These are phyloP conservation scores for Drosophila basisetae DNA, from an alignment of 2,888 invertebrate species.

Conservation along the genomic window DNA sequence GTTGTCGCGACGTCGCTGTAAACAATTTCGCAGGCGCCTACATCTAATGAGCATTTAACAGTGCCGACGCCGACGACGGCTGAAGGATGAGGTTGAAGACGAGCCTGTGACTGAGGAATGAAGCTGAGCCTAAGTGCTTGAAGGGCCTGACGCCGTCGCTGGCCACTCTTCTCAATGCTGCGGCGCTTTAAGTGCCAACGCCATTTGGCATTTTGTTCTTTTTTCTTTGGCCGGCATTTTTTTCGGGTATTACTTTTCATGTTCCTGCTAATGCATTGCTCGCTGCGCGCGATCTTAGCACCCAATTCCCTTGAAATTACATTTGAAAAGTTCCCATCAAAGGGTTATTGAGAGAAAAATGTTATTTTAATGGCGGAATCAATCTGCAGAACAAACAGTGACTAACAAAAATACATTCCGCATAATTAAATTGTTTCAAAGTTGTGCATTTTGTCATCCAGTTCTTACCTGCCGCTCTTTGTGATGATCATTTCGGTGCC, in stretches of 20 bases:
- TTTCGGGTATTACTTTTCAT: constrained; percentile 68
- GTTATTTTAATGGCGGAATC: background rate
- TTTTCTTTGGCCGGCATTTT: constrained; percentile 47
- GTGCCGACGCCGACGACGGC: constrained; percentile 38
- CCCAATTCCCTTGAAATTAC: constrained; percentile 32
- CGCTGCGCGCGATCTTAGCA: constrained; percentile 23
- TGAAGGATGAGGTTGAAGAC: constrained; percentile 2
- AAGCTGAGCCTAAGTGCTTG: constrained; percentile 26
- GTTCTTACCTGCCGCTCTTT: constrained; percentile 90
- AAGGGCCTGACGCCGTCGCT: constrained; percentile 18
- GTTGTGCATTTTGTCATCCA: constrained; percentile 40
- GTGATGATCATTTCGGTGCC: constrained; percentile 93
- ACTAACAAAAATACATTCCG: background rate
- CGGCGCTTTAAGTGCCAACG: constrained; percentile 65
- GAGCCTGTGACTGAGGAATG: constrained; percentile 11
- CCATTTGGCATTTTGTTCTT: constrained; percentile 54
- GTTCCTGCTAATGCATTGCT: constrained; percentile 66
- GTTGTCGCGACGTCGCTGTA: constrained; percentile 83
- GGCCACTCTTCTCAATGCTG: constrained; percentile 24
- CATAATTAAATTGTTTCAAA: background rate
- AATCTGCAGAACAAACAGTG: background rate
- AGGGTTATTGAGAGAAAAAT: constrained; percentile 3
- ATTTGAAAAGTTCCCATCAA: constrained; percentile 51
- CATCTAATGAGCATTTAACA: constrained; percentile 82
- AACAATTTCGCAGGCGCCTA: constrained; percentile 83